A percentile compares a stretch with the other conserved stretches of the same genome.
phyloP scores from a whole-genome alignment of 1,140 invertebrate genomes.

The Coboldia fuscipes region DNA sequence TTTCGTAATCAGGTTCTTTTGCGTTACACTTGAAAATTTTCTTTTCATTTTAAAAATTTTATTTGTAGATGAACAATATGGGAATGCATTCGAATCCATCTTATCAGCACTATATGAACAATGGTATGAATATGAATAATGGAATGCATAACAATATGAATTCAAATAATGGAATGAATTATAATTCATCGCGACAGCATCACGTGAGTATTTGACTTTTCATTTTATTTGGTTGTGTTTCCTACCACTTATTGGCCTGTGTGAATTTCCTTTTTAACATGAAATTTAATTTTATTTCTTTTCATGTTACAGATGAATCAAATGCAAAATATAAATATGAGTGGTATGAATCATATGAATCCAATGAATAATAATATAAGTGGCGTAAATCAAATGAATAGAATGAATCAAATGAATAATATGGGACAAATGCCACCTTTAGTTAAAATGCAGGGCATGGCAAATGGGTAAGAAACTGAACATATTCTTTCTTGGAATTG shows the following conservation, averaged over 20 bases:
- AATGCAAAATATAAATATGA: constrained; percentile 25
- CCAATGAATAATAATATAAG: constrained; percentile 24
- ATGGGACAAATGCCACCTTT: constrained; percentile 14
- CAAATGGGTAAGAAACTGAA: constrained; percentile 9
- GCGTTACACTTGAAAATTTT: background rate
- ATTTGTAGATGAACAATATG: constrained; percentile 10
- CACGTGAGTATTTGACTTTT: constrained; percentile 11
- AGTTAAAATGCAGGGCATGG: constrained; percentile 23
- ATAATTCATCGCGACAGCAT: constrained; percentile 15
- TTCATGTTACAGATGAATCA: constrained; percentile 15
- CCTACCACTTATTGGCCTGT: background rate
- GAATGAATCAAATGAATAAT: constrained; percentile 21
- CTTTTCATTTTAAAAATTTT: background rate
- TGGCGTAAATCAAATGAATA: constrained; percentile 24
- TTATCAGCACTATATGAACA: constrained; percentile 8
- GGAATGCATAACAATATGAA: constrained; percentile 23
- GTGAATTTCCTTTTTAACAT: constrained; percentile 6
- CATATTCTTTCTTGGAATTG: background rate
- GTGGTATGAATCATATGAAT: constrained; percentile 27
- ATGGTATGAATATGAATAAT: constrained; percentile 25
- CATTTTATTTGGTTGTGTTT: background rate
- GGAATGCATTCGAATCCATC: constrained; percentile 7
- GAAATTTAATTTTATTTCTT: constrained; percentile 3
- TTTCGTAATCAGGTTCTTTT: background rate
- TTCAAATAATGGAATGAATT: constrained; percentile 19